Conservation (phyloP, 2,113 vertebrate species). For the Pseudorectes ferrugineus region DNA sequence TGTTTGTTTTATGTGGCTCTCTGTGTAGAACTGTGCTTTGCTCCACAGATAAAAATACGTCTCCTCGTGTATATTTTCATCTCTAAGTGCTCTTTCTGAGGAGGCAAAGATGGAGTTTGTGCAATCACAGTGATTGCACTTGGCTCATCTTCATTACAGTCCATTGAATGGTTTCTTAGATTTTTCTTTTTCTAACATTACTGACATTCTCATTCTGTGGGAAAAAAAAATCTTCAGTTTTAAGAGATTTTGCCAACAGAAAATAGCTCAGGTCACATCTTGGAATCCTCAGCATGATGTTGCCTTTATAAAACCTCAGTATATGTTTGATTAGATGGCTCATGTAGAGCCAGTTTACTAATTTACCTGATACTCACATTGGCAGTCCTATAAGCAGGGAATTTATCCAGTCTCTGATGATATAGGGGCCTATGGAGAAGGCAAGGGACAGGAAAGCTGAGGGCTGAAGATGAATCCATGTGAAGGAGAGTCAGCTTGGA, state of each 20-base stretch:
- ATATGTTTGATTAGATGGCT: neutral
- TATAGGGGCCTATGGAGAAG: neutral
- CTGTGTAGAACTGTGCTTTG: neutral
- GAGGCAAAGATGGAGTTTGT: neutral
- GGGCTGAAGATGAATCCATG: neutral
- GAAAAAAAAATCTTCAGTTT: neutral
- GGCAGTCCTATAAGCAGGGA: neutral
- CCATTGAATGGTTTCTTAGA: neutral
- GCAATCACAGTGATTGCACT: conserved; percentile 12
- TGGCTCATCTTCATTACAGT: conserved; percentile 12
- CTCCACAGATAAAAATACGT: neutral
- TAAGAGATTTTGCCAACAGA: neutral
- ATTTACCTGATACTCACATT: neutral
- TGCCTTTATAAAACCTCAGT: neutral
- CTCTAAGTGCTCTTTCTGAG: neutral
- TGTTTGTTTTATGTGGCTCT: neutral
- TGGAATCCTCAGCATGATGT: neutral
- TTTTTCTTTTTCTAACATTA: neutral
- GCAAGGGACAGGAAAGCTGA: neutral
- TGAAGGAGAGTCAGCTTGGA: neutral
- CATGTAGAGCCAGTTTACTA: neutral
- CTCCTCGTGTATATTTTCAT: neutral
- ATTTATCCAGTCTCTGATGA: neutral
- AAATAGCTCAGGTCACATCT: neutral
- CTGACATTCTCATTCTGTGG: neutral